These are phyloP conservation scores for Drosophila ercepeae DNA, from an alignment of 1,140 invertebrate species.

Conservation along the genomic window DNA sequence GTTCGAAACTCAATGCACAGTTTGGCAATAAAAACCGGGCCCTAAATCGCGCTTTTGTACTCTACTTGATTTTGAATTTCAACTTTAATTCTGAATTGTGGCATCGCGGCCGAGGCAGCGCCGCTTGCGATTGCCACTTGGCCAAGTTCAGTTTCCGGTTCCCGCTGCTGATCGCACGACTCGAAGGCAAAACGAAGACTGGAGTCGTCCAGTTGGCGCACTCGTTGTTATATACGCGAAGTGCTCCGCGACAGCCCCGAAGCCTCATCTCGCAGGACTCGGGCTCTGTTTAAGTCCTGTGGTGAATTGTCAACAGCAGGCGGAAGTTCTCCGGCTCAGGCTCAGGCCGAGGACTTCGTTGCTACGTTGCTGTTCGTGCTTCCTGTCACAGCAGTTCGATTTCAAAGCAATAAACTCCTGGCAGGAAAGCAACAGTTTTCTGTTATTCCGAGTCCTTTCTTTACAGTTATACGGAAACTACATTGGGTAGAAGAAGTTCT, in stretches of 20 bases:
- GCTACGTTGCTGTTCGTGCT: background rate
- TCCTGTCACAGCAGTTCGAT: too few species aligned
- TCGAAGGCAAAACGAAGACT: conserved; percentile 82
- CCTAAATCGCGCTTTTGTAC: background rate
- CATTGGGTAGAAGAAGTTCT: too few species aligned
- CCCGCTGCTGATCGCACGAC: conserved; percentile 73
- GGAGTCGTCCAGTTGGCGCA: conserved; percentile 69
- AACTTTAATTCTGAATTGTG: conserved; percentile 26
- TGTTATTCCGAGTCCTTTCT: conserved; percentile 3
- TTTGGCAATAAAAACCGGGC: background rate
- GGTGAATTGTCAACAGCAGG: conserved; percentile 39
- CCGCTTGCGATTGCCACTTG: conserved; percentile 32
- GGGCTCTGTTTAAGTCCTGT: background rate
- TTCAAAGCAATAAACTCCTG: background rate
- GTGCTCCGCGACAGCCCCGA: background rate
- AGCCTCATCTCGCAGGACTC: background rate
- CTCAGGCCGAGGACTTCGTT: too few species aligned
- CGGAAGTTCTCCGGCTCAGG: background rate
- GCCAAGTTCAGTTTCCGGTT: conserved; percentile 33
- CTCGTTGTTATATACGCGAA: conserved; percentile 75
- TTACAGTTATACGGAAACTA: too few species aligned
- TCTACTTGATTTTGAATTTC: conserved; percentile 4
- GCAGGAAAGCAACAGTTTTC: conserved; percentile 50
- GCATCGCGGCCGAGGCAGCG: conserved; percentile 60
- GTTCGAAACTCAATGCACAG: background rate